Conservation (phyloP, 1,140 invertebrate genomes). For the Ips nitidus region DNA sequence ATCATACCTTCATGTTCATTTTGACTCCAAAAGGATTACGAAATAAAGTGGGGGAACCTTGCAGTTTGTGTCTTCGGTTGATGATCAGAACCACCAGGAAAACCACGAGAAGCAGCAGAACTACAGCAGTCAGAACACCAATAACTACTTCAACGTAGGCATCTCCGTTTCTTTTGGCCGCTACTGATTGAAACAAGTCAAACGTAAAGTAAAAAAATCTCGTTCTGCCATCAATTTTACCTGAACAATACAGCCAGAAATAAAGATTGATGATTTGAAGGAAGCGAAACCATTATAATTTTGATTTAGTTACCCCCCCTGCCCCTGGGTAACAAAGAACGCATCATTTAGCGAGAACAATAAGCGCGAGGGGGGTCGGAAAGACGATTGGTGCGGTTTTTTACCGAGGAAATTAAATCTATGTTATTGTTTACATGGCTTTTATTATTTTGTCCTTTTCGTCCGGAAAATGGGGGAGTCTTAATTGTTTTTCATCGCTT, state of each 20-base stretch:
- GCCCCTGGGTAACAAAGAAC: slow-evolving; percentile 11
- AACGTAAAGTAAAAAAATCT: neutral
- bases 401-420: slow-evolving; percentile 20
- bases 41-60: slow-evolving; percentile 63
- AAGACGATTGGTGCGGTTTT: neutral
- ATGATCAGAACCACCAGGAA: slow-evolving; percentile 69
- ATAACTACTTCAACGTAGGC: slow-evolving; percentile 72
- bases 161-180: slow-evolving; percentile 61
- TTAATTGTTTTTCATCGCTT: neutral
- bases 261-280: slow-evolving; percentile 25
- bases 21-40: slow-evolving; percentile 67
- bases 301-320: slow-evolving; percentile 11
- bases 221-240: slow-evolving; percentile 14
- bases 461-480: neutral
- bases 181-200: slow-evolving; percentile 55
- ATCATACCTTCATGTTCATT: slow-evolving; percentile 66
- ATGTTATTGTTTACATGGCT: slow-evolving; percentile 23
- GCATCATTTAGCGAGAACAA: slow-evolving; percentile 28
- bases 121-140: slow-evolving; percentile 71
- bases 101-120: slow-evolving; percentile 65
- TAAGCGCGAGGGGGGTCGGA: neutral
- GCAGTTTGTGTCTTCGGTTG: slow-evolving; percentile 66
- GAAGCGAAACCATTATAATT: slow-evolving; percentile 25
- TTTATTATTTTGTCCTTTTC: slow-evolving; percentile 6
- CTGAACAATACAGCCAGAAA: slow-evolving; percentile 2